phyloP scores from a whole-genome alignment of 2,797 vertebrate genomes.

The Hirundo rustica region DNA sequence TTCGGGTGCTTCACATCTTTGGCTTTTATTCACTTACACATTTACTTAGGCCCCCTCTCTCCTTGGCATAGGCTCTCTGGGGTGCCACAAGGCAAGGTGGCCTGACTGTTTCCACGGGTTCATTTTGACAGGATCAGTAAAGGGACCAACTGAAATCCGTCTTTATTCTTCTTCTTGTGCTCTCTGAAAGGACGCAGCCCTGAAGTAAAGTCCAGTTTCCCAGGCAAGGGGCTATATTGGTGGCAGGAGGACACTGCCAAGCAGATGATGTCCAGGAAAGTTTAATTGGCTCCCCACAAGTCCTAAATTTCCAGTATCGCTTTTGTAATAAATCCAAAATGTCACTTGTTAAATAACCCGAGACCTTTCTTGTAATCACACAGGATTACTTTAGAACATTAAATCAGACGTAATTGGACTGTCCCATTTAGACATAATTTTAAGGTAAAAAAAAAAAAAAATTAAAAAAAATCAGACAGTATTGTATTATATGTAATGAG shows the following conservation, averaged over 20 bases:
- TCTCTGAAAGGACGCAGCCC: not conserved
- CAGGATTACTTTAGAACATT: slow-evolving; percentile 60
- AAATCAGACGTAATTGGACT: slow-evolving; percentile 65
- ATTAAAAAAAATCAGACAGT: slow-evolving; percentile 12
- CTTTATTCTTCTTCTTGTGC: not conserved
- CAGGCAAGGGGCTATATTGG: not conserved
- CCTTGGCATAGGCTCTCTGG: not conserved
- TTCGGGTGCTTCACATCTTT: not conserved
- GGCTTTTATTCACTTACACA: not conserved
- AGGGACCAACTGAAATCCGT: not conserved
- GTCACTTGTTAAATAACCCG: slow-evolving; percentile 35
- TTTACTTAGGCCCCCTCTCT: not conserved
- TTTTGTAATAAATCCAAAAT: slow-evolving; percentile 56
- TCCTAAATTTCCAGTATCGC: not conserved
- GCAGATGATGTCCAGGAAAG: slow-evolving; percentile 20
- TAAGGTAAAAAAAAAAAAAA: slow-evolving; percentile 44
- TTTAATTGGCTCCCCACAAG: slow-evolving; percentile 57
- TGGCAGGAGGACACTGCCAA: not conserved
- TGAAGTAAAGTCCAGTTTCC: not conserved
- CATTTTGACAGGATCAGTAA: not conserved
- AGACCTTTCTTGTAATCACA: slow-evolving; percentile 62
- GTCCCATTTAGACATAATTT: slow-evolving; percentile 63
- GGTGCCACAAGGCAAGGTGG: not conserved
- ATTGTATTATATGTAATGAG: slow-evolving; percentile 16
- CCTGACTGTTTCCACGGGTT: not conserved